Percentiles rank a stretch among this genome's conserved stretches.
Conservation (phyloP, 2,888 invertebrate species). For the Ernsta delagoae region DNA sequence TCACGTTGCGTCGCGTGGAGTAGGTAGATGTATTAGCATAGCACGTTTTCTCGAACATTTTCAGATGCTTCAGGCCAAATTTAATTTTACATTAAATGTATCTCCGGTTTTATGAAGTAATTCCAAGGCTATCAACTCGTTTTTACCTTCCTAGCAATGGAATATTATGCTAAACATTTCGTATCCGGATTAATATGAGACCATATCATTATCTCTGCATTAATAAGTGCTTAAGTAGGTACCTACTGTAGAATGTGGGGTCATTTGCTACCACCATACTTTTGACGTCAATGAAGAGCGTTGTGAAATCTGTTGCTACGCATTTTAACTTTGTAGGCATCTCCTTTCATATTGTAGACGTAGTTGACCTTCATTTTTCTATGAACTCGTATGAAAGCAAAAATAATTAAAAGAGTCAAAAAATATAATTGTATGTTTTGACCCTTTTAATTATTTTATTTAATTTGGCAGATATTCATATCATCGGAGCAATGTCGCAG, state of each 20-base stretch:
- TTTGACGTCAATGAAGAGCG: not conserved
- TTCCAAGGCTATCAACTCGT: conserved; percentile 1
- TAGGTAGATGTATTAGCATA: not conserved
- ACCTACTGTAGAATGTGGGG: conserved; percentile 1
- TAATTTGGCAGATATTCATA: not conserved
- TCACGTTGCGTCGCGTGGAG: conserved; percentile 22
- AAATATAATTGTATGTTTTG: no score
- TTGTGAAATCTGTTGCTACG: not conserved
- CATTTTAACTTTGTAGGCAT: not conserved
- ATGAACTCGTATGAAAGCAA: no score
- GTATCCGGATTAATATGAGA: conserved; percentile 1
- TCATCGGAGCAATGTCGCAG: not conserved
- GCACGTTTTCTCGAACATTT: conserved; percentile 26
- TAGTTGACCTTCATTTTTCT: conserved; percentile 1
- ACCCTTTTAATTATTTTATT: no score
- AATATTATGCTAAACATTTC: conserved; percentile 8
- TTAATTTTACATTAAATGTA: no score
- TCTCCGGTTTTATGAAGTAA: not conserved
- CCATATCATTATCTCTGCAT: conserved; percentile 1
- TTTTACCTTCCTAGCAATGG: not conserved
- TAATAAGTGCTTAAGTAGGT: not conserved
- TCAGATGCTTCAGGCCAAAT: conserved; percentile 4
- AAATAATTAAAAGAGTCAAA: no score
- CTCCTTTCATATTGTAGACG: not conserved
- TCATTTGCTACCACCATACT: conserved; percentile 1